These are phyloP conservation scores for Rhincodon typus DNA, from an alignment of 2,797 vertebrate genomes.

Conservation along the genomic window DNA sequence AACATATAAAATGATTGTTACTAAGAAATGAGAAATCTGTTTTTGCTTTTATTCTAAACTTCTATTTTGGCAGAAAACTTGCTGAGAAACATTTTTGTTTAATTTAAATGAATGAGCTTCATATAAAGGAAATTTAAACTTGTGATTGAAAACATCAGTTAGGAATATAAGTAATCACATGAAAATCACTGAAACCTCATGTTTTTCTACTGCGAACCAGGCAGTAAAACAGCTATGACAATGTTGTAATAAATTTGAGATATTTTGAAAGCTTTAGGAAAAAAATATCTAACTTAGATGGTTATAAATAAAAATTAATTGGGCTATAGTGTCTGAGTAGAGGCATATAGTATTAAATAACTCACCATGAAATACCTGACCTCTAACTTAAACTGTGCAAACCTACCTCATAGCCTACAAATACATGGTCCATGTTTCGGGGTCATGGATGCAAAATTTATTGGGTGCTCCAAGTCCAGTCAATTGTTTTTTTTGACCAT, in stretches of 20 bases:
- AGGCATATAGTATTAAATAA: conserved; percentile 28
- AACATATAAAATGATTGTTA: neutral
- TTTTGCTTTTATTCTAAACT: neutral
- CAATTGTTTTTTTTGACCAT: neutral
- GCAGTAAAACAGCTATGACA: conserved; percentile 17
- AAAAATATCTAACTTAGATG: neutral
- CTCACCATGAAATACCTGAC: conserved; percentile 4
- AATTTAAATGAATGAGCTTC: neutral
- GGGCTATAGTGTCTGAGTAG: conserved; percentile 11
- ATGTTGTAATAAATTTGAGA: conserved; percentile 23
- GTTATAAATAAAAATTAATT: conserved; percentile 34
- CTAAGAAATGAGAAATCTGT: neutral
- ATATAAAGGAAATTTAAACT: conserved; percentile 14
- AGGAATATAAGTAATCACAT: neutral
- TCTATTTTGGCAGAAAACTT: neutral
- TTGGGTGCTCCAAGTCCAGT: neutral
- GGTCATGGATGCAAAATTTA: conserved; percentile 19
- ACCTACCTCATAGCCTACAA: neutral
- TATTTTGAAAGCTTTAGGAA: conserved; percentile 24
- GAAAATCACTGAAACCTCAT: neutral
- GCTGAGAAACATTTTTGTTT: neutral
- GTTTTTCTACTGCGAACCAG: neutral
- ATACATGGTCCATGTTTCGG: conserved; percentile 13
- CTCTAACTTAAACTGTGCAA: conserved; percentile 12
- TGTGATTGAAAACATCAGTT: conserved; percentile 29